A percentile compares a stretch with the other conserved stretches of the same genome.
phyloP scores from a whole-genome alignment of 2,113 vertebrate species.

The Promerops cafer region DNA sequence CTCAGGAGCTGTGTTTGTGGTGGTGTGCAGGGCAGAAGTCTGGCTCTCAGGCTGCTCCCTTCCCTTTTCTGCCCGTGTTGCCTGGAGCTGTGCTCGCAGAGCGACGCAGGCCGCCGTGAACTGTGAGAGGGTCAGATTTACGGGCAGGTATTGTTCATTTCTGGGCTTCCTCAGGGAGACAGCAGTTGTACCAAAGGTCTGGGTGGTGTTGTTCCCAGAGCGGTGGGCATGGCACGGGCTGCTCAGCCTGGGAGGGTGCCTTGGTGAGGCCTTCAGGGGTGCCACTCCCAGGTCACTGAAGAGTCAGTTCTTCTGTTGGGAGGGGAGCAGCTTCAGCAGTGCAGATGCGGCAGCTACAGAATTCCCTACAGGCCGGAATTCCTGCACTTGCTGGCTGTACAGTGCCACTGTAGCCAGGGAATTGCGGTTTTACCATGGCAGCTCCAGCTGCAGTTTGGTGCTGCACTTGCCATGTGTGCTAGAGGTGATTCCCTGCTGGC shows the following conservation, averaged over 20 bases:
- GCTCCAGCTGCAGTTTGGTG: neutral
- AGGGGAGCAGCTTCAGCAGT: neutral
- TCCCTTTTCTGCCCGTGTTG: neutral
- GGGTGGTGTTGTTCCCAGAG: neutral
- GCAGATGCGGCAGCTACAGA: neutral
- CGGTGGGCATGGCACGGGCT: neutral
- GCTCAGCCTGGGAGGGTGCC: neutral
- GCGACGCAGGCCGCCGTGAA: neutral
- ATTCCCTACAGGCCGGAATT: neutral
- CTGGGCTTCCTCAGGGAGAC: neutral
- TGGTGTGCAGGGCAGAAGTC: neutral
- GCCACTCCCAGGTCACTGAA: neutral
- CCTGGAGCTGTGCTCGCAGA: neutral
- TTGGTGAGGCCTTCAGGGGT: neutral
- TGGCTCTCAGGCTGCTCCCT: neutral
- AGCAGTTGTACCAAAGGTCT: neutral
- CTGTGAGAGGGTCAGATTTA: neutral
- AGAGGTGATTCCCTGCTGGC: neutral
- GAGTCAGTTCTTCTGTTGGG: neutral
- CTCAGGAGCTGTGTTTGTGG: neutral
- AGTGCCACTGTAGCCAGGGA: neutral
- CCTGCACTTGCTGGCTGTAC: neutral
- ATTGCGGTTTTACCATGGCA: neutral
- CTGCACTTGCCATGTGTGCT: neutral
- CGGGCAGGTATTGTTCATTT: neutral